A percentile compares a stretch with the other conserved stretches of the same genome.
phyloP scores from a whole-genome alignment of 2,797 vertebrate genomes.

The Odontamblyopus lacepedii region DNA sequence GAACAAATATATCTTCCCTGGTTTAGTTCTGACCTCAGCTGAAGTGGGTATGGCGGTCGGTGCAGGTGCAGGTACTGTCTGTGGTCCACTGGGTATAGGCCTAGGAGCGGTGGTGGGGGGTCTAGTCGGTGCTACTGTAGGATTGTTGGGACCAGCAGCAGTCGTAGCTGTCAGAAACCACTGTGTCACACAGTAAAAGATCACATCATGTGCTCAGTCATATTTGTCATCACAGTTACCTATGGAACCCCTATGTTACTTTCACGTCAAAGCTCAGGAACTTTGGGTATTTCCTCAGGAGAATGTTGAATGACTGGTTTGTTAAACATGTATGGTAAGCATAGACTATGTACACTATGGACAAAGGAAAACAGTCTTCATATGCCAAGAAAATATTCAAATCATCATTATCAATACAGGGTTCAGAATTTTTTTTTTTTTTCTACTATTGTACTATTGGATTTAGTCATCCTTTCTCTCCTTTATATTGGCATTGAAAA shows the following conservation, averaged over 20 bases:
- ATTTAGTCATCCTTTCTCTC: no score
- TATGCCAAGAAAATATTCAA: no score
- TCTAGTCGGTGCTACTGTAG: background rate
- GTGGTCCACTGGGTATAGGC: slow-evolving; percentile 18
- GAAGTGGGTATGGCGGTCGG: slow-evolving; percentile 15
- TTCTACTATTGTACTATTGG: no score
- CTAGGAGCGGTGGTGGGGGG: slow-evolving; percentile 27
- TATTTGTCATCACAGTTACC: no score
- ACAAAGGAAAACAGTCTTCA: no score
- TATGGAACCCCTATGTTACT: no score
- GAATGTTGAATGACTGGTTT: background rate
- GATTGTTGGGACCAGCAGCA: slow-evolving; percentile 8
- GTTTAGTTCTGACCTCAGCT: background rate
- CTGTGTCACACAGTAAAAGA: slow-evolving; percentile 33
- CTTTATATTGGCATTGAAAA: no score
- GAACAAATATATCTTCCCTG: slow-evolving; percentile 18
- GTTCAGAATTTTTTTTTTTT: no score
- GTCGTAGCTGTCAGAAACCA: slow-evolving; percentile 21
- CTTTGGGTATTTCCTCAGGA: background rate
- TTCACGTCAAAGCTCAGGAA: background rate
- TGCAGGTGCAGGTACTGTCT: background rate
- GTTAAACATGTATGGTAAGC: background rate
- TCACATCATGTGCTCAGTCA: background rate
- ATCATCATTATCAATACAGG: no score
- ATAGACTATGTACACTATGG: no score